phyloP scores from a whole-genome alignment of 2,888 invertebrate species.

The Torymus texanus region DNA sequence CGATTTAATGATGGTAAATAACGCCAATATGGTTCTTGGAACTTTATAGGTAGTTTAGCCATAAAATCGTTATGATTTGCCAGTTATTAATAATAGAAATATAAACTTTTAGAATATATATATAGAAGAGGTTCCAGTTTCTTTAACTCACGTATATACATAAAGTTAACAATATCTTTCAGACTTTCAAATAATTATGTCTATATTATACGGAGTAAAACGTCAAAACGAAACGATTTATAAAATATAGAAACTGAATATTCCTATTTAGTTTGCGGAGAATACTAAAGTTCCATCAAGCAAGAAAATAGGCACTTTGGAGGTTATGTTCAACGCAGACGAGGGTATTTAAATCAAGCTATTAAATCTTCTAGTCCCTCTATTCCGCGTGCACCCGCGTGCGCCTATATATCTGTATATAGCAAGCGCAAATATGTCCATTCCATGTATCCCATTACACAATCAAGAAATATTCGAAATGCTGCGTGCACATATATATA shows the following conservation, averaged over 20 bases:
- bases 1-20: too few species aligned
- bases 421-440: constrained; percentile 34
- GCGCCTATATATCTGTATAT: not conserved
- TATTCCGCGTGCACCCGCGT: constrained; percentile 1
- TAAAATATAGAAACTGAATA: constrained; percentile 15
- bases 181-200: too few species aligned
- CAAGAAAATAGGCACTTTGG: constrained; percentile 49
- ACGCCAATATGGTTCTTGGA: too few species aligned
- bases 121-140: too few species aligned
- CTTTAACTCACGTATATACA: too few species aligned
- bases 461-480: constrained; percentile 53
- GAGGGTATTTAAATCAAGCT: constrained; percentile 52
- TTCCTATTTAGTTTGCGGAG: constrained; percentile 28
- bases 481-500: not conserved
- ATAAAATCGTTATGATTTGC: too few species aligned
- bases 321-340: constrained; percentile 47
- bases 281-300: constrained; percentile 45
- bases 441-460: constrained; percentile 46
- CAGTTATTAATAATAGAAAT: too few species aligned
- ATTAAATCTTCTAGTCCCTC: constrained; percentile 51
- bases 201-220: too few species aligned
- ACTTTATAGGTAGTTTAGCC: too few species aligned
- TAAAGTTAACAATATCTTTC: too few species aligned
- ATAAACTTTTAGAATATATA: too few species aligned
- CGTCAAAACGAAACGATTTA: not conserved